These are phyloP conservation scores for Xanthorhoe spadicearia DNA, from an alignment of 2,888 invertebrate genomes.

Conservation along the genomic window DNA sequence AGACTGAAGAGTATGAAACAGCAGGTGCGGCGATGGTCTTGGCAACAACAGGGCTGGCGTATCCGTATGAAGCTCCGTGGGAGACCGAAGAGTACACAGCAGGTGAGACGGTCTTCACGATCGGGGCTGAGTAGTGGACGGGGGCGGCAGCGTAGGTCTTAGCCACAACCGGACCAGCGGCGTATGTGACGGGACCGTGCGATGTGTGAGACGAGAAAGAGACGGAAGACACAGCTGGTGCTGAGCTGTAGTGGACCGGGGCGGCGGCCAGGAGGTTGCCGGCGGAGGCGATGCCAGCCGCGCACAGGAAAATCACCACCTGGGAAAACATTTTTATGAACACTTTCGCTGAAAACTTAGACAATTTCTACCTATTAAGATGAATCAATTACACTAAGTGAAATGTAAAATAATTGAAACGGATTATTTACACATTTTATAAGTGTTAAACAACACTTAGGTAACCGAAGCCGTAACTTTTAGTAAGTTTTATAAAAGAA, in stretches of 20 bases:
- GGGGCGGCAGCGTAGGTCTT: conserved; percentile 60
- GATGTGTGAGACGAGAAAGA: conserved; percentile 69
- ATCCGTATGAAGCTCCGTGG: conserved; percentile 38
- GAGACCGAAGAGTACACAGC: conserved; percentile 44
- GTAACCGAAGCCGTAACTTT: no score
- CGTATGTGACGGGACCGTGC: conserved; percentile 75
- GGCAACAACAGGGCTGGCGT: conserved; percentile 27
- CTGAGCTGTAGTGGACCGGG: conserved; percentile 62
- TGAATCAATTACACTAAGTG: background rate
- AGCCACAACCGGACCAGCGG: conserved; percentile 79
- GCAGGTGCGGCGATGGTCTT: conserved; percentile 34
- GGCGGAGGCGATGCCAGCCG: conserved; percentile 86
- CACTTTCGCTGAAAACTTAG: conserved; percentile 2
- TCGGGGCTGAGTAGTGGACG: conserved; percentile 60
- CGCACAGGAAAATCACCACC: conserved; percentile 84
- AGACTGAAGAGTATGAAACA: conserved; percentile 52
- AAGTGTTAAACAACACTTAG: no score
- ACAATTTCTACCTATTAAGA: background rate
- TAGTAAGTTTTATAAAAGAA: no score
- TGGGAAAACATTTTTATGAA: conserved; percentile 42
- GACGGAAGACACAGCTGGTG: conserved; percentile 63
- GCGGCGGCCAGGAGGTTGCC: conserved; percentile 80
- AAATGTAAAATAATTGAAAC: background rate
- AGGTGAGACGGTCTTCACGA: no score
- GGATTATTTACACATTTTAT: no score